Evolutionary conservation across 1,140 invertebrate genomes (phyloP), one percentile per base, ranked within the genome.

Genomic region (Brachionus rotundiformis): DNA sequence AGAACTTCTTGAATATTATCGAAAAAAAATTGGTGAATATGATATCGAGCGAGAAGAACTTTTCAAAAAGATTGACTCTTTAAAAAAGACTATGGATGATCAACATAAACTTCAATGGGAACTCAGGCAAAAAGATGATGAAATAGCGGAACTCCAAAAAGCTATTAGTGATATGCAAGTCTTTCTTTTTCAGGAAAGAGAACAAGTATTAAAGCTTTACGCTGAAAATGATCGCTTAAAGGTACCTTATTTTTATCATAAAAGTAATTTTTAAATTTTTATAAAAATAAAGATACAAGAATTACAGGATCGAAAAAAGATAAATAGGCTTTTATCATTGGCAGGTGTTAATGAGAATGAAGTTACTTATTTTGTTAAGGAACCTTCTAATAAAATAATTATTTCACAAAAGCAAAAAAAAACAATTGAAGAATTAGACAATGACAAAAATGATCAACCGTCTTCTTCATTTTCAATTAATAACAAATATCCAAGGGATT

Each of bases 81-180:
- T 87, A 73, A 86, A 85, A 82, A 82, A 85, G 4, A 86, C 87
- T 11, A 87, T 86, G 83, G 87, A 87, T 49, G 87, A 88, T 25
- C 82, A 88, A 86, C 86, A 87, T 80, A 85, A 85, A 31, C 61
- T 87, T 36, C 86, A 88, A 79, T 88, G 86, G 86, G 86, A 87
- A 77, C 19, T 84, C 29, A 81, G 86, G 25, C 87, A 88, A 80
- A 83, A 86, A 68, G 87, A 88, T 54, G 87, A 87, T 49, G 88
- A 89, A 81, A 88, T 89, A 54, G 85, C 85, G 36, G 88, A 88
- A 77, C 83, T 89, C 23, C 87, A 89, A 84, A 88, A 88, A 68
- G 88, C 88, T 5, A 83, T 89, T 0, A 87, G 87, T 85, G 88
- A 89, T 80, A 88, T 88, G 86, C 88, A 89, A 83, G 84, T 88